These are phyloP conservation scores for Drosophila anceps DNA, from an alignment of 2,888 invertebrate genomes.

Conservation along the genomic window DNA sequence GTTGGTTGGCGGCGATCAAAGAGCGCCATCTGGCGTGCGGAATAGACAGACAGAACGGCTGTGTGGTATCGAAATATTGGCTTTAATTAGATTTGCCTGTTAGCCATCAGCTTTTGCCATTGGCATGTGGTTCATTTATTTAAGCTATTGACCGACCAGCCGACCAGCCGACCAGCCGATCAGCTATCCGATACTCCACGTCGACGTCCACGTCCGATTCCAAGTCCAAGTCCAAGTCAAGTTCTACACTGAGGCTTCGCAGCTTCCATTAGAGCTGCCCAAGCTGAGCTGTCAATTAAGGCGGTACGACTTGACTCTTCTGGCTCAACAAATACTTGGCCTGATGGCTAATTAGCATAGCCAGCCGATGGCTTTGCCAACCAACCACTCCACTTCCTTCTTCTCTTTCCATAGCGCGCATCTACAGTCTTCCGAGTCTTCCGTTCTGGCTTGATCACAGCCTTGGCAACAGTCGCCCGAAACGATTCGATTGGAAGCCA, in stretches of 20 bases:
- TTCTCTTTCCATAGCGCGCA: neutral
- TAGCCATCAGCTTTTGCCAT: conserved; percentile 50
- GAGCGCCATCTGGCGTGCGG: conserved; percentile 44
- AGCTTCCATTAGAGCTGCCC: conserved; percentile 38
- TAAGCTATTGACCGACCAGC: conserved; percentile 33
- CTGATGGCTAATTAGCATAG: conserved; percentile 61
- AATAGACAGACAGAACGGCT: conserved; percentile 10
- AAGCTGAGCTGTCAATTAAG: conserved; percentile 56
- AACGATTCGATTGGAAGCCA: conserved; percentile 18
- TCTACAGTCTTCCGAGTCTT: neutral
- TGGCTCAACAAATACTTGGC: conserved; percentile 26
- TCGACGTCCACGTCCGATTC: neutral
- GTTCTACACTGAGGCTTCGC: conserved; percentile 14
- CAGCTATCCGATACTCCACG: conserved; percentile 23
- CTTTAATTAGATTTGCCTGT: conserved; percentile 64
- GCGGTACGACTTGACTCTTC: conserved; percentile 27
- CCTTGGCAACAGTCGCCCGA: conserved; percentile 10
- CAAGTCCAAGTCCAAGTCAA: conserved; percentile 8
- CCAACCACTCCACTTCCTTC: neutral
- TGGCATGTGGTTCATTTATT: conserved; percentile 54
- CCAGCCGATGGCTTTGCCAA: conserved; percentile 16
- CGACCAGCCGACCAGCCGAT: neutral
- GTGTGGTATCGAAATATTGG: conserved; percentile 39
- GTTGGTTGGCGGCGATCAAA: conserved; percentile 31
- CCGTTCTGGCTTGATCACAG: conserved; percentile 12